Base-by-base conservation (phyloP, 2,113 vertebrate species). In the Saguinus imperator region DNA sequence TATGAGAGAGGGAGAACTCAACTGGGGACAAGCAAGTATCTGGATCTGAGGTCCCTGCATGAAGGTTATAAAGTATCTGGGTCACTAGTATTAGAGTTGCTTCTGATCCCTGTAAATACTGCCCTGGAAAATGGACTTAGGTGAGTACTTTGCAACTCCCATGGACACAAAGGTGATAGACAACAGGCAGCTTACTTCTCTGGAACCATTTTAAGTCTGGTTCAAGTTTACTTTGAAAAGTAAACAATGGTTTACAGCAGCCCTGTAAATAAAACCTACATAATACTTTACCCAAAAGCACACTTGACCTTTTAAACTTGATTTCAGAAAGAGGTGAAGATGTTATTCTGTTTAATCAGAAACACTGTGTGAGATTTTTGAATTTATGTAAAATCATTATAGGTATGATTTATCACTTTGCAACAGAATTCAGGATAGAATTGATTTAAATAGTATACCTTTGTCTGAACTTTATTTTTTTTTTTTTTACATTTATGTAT, bases 271-370 rank as follows among this genome's bases (percentile, higher is more conserved):
- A 95, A 94, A 85, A 12, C 10, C 48, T 87, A 23, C 2, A 13
- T 25, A 80, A 83, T 14, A n/a, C 64, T 86, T 91, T 13, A 77
- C 37, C 25, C 17, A 23, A 58, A 85, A 85, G 1, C 40, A 94
- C 7, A 55, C 35, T 68, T 81, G 85, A 17, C 12, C 40, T 91
- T 86, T 73, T 93, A 35, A 88, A 58, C n/a, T 88, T 88, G 12
- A 5, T 90, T 72, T 94, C 32, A 89, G n/a, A 1, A 94, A 96
- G 16, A 77, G 21, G 25, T 37, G 2, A 25, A 85, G 18, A 21
- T 61, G 8, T 80, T 83, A 83, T 16, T 58, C 10, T 76, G 58
- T 70, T 87, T 94, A 92, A 97, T 77, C 17, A 87, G 93, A 96
- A 76, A 29, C 7, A 77, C 55, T 77, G 20, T 35, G 45, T 27